Base-by-base conservation (phyloP, 1,140 invertebrate genomes). In the Vanessa atalanta region DNA sequence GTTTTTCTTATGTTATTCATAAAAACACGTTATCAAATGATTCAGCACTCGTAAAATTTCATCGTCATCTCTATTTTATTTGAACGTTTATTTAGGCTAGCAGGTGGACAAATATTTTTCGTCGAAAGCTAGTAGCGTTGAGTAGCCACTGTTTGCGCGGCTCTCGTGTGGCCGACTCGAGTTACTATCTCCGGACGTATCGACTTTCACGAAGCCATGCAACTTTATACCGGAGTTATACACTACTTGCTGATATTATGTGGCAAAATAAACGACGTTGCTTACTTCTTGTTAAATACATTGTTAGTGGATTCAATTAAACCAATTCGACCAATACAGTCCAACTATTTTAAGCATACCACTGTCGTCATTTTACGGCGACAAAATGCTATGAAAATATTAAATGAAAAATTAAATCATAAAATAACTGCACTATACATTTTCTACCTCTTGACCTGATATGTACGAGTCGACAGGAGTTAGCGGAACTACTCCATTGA, bases 131-230 rank as follows among this genome's bases (percentile, higher is more conserved):
- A n/a, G 57, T 61, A 61, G 57, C 57, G 6, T 20, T 57, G 23
- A 57, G 53, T 61, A 37, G 57, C 55, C 55, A 16, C 57, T 61
- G 57, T 61, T 37, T 37, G 26, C 26, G 26, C 14, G 48, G 48
- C 48, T 51, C 48, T 61, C 57, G 23, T 60, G 55, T 61, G 57
- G 65, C 60, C 66, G 72, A 48, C 55, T 84, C 82, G 73, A 64
- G 80, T 85, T 80, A 77, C 77, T 73, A 57, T 47, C 60, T 60
- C 71, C 79, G 77, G 77, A 80, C 73, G 79, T 86, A 78, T 84
- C 77, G 71, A 79, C 82, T 86, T 86, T 86, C 82, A 82, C 78
- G 79, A 81, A 79, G 81, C 80, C 78, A 47, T 73, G 60, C 61
- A 48, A 75, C 73, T 26, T 61, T 37, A 66, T 26, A 47, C 37